Percentiles rank a stretch among this genome's conserved stretches.
phyloP scores from a whole-genome alignment of 2,888 invertebrate genomes.

The Microctonus brassicae region DNA sequence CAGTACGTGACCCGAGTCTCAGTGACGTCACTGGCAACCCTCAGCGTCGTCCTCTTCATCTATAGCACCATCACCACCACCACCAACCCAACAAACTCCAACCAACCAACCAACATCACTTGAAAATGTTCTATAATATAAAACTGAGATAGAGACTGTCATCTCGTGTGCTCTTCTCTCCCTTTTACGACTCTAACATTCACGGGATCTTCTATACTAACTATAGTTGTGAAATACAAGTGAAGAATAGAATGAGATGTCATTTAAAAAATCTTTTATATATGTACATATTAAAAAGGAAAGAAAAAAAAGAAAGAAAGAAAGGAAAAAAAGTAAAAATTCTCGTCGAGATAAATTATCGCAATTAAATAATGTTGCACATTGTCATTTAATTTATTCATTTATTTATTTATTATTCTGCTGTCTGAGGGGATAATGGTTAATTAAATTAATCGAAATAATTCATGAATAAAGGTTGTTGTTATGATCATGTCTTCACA shows the following conservation, averaged over 20 bases:
- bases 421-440: too few relatives aligned
- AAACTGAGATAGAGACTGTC: conserved; percentile 5
- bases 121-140: conserved; percentile 7
- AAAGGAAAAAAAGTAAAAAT: neutral
- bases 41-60: conserved; percentile 32
- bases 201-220: neutral
- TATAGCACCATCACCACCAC: conserved; percentile 36
- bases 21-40: conserved; percentile 55
- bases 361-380: neutral
- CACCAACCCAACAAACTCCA: neutral
- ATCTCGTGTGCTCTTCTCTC: neutral
- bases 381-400: too few relatives aligned
- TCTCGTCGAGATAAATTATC: too few relatives aligned
- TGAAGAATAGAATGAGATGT: neutral
- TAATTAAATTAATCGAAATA: too few relatives aligned
- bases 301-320: neutral
- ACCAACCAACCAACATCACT: neutral
- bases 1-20: conserved; percentile 55
- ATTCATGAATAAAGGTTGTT: too few relatives aligned
- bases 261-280: neutral
- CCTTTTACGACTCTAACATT: neutral
- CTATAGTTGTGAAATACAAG: neutral
- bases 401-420: too few relatives aligned
- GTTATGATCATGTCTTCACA: too few relatives aligned
- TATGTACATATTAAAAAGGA: neutral